phyloP scores from a whole-genome alignment of 2,113 vertebrate species.

The Tetrax tetrax region DNA sequence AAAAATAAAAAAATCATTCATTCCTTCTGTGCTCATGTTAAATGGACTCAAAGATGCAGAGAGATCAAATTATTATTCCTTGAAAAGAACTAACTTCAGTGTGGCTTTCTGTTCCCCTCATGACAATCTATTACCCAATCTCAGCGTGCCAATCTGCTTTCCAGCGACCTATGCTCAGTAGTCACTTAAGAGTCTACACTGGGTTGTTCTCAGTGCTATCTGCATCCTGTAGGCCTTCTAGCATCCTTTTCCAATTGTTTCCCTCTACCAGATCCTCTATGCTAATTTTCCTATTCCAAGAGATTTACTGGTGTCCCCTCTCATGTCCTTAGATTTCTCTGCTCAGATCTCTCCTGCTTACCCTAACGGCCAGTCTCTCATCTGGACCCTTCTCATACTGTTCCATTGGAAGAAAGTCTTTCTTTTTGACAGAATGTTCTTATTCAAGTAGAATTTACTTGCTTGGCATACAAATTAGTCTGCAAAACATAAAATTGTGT shows the following conservation, averaged over 20 bases:
- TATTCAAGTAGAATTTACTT: neutral
- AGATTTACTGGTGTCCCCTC: neutral
- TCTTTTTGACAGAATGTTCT: neutral
- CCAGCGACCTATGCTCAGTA: neutral
- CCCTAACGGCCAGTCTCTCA: neutral
- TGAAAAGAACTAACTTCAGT: neutral
- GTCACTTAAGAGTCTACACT: neutral
- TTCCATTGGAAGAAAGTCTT: neutral
- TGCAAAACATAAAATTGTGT: neutral
- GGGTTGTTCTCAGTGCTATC: neutral
- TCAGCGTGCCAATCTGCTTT: neutral
- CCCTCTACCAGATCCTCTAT: neutral
- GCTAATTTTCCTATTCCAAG: neutral
- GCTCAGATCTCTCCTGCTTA: neutral
- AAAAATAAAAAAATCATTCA: neutral
- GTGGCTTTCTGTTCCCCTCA: neutral
- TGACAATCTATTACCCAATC: neutral
- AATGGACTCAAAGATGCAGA: neutral
- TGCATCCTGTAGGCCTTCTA: neutral
- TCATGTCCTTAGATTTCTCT: neutral
- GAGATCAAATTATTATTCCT: neutral
- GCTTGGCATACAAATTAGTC: neutral
- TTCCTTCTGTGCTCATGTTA: neutral
- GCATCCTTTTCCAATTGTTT: neutral
- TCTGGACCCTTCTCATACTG: neutral